Evolutionary conservation across 2,797 vertebrate species (phyloP).

Genomic region (Knipowitschia caucasica): DNA sequence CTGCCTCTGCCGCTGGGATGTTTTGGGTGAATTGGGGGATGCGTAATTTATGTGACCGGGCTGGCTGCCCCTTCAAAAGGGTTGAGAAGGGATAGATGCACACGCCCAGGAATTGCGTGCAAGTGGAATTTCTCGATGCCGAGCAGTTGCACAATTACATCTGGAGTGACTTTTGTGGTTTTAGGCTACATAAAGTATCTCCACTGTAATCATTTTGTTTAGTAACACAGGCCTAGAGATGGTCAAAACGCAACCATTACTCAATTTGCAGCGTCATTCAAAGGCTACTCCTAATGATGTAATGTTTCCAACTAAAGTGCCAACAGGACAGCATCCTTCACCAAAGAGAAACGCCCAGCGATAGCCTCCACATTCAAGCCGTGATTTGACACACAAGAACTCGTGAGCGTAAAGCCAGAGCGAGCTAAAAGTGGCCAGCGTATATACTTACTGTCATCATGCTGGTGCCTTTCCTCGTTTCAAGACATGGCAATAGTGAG

Average conservation of each 20-base stretch:
- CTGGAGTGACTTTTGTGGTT: conserved; percentile 1
- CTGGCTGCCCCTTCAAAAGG: conserved; percentile 38
- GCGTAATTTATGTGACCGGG: conserved; percentile 46
- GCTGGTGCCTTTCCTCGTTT: conserved; percentile 58
- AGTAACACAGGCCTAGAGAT: background rate
- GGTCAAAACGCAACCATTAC: conserved; percentile 4
- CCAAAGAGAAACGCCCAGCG: conserved; percentile 66
- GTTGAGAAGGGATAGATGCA: conserved; percentile 32
- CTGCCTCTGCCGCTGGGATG: conserved; percentile 36
- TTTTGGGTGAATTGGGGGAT: conserved; percentile 16
- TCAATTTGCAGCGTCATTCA: conserved; percentile 58
- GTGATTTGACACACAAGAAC: conserved; percentile 15
- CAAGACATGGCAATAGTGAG: conserved; percentile 74
- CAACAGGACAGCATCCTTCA: conserved; percentile 47
- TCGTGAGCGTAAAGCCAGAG: conserved; percentile 8
- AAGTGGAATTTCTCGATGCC: conserved; percentile 29
- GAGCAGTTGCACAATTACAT: conserved; percentile 35
- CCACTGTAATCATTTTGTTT: background rate
- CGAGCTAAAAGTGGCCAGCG: conserved; percentile 45
- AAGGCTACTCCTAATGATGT: conserved; percentile 69
- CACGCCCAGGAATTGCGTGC: conserved; percentile 53
- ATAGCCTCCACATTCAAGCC: conserved; percentile 22
- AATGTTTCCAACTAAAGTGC: conserved; percentile 72
- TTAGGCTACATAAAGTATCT: background rate
- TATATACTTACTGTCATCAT: conserved; percentile 79